These are phyloP conservation scores for Anguilla pacifica DNA, from an alignment of 2,797 vertebrate genomes.

Conservation along the genomic window DNA sequence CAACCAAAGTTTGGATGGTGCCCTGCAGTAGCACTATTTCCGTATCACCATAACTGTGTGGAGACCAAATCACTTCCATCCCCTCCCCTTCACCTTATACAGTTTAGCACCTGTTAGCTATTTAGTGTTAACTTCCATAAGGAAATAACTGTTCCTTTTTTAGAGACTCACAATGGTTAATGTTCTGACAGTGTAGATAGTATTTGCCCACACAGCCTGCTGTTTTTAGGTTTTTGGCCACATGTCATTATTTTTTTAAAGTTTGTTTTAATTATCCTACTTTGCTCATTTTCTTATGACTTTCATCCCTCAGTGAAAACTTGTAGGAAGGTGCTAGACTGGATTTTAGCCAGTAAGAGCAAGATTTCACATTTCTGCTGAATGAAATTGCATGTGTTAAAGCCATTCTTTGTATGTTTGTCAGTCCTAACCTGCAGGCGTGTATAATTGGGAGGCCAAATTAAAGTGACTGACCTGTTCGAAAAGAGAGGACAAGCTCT, in stretches of 20 bases:
- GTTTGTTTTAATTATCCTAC: background rate
- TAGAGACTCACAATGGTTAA: background rate
- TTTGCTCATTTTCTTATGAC: background rate
- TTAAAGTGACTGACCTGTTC: background rate
- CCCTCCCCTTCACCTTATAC: background rate
- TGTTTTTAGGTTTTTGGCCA: background rate
- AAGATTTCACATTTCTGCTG: background rate
- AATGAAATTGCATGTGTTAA: background rate
- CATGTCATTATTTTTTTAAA: background rate
- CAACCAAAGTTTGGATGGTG: too few species aligned
- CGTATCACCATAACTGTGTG: background rate
- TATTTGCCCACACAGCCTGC: background rate
- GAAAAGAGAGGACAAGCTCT: background rate
- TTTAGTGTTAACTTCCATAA: constrained; percentile 5
- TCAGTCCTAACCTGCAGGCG: background rate
- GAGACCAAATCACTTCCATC: background rate
- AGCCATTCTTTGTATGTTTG: background rate
- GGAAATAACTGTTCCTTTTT: background rate
- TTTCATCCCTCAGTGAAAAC: background rate
- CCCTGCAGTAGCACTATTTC: background rate
- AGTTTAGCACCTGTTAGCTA: background rate
- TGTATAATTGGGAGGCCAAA: background rate
- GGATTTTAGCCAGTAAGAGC: background rate
- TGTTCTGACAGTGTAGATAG: background rate
- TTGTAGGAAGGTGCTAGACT: background rate